These are phyloP conservation scores for Lasius platythorax DNA, from an alignment of 2,888 invertebrate genomes.

Conservation along the genomic window DNA sequence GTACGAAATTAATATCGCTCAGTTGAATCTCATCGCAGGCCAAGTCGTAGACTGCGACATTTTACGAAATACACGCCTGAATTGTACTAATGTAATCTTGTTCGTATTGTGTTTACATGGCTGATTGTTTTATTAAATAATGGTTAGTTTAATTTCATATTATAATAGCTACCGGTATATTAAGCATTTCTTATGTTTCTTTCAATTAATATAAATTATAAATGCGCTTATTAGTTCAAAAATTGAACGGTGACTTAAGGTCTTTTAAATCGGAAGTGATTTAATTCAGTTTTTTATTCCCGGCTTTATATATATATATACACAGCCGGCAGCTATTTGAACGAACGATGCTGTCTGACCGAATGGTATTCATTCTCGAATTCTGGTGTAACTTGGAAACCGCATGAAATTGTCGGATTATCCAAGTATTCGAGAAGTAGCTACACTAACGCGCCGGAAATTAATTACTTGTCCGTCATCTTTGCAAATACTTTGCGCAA, in stretches of 20 bases:
- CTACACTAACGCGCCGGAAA: constrained; percentile 53
- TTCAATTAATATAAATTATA: background rate
- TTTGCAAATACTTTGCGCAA: constrained; percentile 63
- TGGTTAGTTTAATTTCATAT: background rate
- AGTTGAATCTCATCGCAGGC: background rate
- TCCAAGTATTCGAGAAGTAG: constrained; percentile 21
- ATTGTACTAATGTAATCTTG: background rate
- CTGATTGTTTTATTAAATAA: constrained; percentile 14
- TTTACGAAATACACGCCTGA: background rate
- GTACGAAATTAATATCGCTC: constrained; percentile 28
- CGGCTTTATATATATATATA: background rate
- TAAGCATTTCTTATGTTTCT: background rate
- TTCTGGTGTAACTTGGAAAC: constrained; percentile 19
- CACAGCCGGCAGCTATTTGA: background rate
- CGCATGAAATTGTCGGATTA: constrained; percentile 65
- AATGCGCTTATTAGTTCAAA: background rate
- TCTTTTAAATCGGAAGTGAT: constrained; percentile 13
- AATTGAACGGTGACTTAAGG: background rate
- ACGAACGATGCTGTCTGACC: background rate
- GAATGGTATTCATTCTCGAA: background rate
- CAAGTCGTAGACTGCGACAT: background rate
- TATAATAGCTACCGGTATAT: background rate
- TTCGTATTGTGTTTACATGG: background rate
- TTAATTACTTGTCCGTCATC: constrained; percentile 63
- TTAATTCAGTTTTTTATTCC: constrained; percentile 24